phyloP scores from a whole-genome alignment of 2,888 invertebrate species.

The Drosophila fulvimacula region DNA sequence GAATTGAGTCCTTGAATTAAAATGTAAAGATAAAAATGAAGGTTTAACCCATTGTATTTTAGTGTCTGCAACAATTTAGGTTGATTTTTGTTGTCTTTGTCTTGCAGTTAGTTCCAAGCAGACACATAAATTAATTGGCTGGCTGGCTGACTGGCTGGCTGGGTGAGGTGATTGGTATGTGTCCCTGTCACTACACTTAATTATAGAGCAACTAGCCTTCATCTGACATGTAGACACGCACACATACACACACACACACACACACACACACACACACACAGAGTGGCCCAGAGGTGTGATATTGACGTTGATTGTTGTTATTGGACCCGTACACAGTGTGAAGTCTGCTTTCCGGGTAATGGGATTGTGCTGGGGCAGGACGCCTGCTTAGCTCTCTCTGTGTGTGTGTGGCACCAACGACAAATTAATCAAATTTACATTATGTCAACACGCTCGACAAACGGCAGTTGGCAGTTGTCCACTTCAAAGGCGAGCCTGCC shows the following conservation, averaged over 20 bases:
- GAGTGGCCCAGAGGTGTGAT: constrained; percentile 24
- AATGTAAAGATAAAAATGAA: not conserved
- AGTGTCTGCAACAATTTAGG: not conserved
- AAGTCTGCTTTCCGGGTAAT: constrained; percentile 5
- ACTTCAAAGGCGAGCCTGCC: constrained; percentile 24
- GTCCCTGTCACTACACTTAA: constrained; percentile 34
- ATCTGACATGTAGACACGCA: not conserved
- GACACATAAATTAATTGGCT: constrained; percentile 26
- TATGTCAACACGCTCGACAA: constrained; percentile 60
- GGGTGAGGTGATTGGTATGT: constrained; percentile 15
- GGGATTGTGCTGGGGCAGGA: not conserved
- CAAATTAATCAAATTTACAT: constrained; percentile 73
- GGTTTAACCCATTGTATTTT: not conserved
- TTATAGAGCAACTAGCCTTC: constrained; percentile 29
- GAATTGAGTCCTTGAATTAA: no score
- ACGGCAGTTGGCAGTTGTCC: constrained; percentile 13
- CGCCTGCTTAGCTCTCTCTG: not conserved
- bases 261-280: not conserved
- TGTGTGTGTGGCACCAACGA: constrained; percentile 26
- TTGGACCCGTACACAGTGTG: constrained; percentile 15
- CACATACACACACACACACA: not conserved
- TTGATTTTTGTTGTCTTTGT: constrained; percentile 10
- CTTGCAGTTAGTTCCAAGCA: not conserved
- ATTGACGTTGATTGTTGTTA: constrained; percentile 36
- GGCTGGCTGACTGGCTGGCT: not conserved